Evolutionary conservation across 92 coral and sea anemone genomes (phyloP), one percentile per base, ranked within the genome.

Genomic region (Phymanthus crucifer): DNA sequence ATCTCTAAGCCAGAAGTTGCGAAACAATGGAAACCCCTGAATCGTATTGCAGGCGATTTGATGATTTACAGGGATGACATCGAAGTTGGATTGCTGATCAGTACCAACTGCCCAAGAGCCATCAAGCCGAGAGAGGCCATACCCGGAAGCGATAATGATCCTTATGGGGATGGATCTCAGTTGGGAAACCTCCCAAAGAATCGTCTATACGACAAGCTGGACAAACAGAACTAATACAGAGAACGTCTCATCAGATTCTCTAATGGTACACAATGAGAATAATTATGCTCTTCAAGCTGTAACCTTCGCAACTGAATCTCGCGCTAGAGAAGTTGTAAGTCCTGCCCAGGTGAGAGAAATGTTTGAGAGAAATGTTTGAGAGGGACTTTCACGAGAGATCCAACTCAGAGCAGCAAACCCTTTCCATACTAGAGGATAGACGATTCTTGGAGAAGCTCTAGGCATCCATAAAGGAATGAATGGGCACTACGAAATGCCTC

Each of bases 291-390:
- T 23, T 32, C 80, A 58, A 48, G 76, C 54, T 32, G 72, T 72
- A 70, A 76, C 40, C 72, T 90, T 87, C 76, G 75, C 79, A 3
- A 31, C 76, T 13, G 65, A 80, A 43, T 37, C 82, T 16, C 61
- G 52, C 18, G 76, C 82, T n/a, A 90, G 73, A 36, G 89, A 87
- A 74, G 85, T 86, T 17, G 38, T 90, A 36, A 84, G 75, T 32
- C 89, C 91, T n/a, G 52, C 72, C 38, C 68, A 40, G 12, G 61
- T 90, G 24, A 75, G 70, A n/a, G 75, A 83, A 32, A 78, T 83
- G 86, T 87, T 90, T 33, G 88, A 89, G 37, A 36, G 64, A 37
- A 90, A n/a, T n/a, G n/a, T n/a, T n/a, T n/a, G n/a, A n/a, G n/a
- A n/a, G n/a, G n/a, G n/a, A n/a, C n/a, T n/a, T n/a, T n/a, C n/a